Conservation (phyloP, 2,888 invertebrate species). For the Peribatodes rhomboidaria region DNA sequence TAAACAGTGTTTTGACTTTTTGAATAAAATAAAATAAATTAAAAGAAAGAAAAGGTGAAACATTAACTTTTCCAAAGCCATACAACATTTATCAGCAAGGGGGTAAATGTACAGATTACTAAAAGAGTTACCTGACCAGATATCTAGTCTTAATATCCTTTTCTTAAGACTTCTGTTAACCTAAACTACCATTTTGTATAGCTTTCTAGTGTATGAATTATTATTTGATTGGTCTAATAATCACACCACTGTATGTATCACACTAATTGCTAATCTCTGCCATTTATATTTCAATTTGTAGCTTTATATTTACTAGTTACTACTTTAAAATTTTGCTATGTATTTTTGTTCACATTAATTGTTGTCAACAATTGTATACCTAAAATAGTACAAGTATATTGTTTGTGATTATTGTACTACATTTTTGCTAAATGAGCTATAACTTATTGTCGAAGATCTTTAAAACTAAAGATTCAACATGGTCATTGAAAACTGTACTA, state of each 20-base stretch:
- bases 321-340: constrained; percentile 6
- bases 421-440: constrained; percentile 24
- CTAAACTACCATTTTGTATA: neutral
- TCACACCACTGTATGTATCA: neutral
- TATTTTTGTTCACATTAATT: constrained; percentile 5
- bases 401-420: constrained; percentile 26
- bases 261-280: neutral
- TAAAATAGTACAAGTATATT: constrained; percentile 64
- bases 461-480: too few relatives aligned
- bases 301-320: neutral
- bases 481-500: too few relatives aligned
- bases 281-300: constrained; percentile 10
- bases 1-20: too few relatives aligned
- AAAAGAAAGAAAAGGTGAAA: too few relatives aligned
- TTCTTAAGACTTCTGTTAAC: too few relatives aligned
- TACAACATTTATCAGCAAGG: too few relatives aligned
- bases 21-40: too few relatives aligned
- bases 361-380: constrained; percentile 57
- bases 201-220: neutral
- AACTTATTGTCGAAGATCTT: neutral
- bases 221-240: neutral
- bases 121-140: too few relatives aligned
- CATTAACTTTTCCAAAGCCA: too few relatives aligned
- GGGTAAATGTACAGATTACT: too few relatives aligned
- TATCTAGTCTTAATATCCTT: too few relatives aligned